A percentile compares a stretch with the other conserved stretches of the same genome.
Evolutionary conservation across 2,113 vertebrate species (phyloP).

Genomic region (Delphinapterus leucas): DNA sequence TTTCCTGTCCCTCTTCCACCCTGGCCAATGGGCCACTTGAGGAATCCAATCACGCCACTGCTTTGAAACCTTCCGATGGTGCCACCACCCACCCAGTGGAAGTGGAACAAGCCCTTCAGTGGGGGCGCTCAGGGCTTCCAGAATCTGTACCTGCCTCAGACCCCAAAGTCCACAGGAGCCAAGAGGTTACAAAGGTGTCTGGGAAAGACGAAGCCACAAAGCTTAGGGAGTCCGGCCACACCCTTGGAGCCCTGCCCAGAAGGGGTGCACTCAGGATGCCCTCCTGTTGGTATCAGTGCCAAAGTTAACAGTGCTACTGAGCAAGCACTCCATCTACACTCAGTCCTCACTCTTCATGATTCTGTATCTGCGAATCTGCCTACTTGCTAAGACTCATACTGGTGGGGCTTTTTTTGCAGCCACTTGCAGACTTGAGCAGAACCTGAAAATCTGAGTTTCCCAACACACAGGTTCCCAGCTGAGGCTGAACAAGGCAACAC

Average conservation of each 20-base stretch:
- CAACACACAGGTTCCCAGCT: background rate
- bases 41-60: background rate
- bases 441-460: background rate
- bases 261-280: background rate
- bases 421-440: background rate
- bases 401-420: background rate
- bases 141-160: background rate
- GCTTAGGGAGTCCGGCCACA: background rate
- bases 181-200: background rate
- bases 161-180: background rate
- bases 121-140: background rate
- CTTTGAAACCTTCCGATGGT: background rate
- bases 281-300: background rate
- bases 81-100: background rate
- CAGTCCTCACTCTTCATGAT: background rate
- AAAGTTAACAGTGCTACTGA: background rate
- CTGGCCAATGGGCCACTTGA: background rate
- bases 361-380: background rate
- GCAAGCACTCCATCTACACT: background rate
- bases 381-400: background rate
- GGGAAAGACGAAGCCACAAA: background rate
- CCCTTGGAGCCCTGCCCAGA: background rate
- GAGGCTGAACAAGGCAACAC: background rate
- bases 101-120: background rate
- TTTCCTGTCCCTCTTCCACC: background rate